A percentile compares a stretch with the other conserved stretches of the same genome.
Conservation (phyloP, 2,113 vertebrate species). For the Lates calcarifer region DNA sequence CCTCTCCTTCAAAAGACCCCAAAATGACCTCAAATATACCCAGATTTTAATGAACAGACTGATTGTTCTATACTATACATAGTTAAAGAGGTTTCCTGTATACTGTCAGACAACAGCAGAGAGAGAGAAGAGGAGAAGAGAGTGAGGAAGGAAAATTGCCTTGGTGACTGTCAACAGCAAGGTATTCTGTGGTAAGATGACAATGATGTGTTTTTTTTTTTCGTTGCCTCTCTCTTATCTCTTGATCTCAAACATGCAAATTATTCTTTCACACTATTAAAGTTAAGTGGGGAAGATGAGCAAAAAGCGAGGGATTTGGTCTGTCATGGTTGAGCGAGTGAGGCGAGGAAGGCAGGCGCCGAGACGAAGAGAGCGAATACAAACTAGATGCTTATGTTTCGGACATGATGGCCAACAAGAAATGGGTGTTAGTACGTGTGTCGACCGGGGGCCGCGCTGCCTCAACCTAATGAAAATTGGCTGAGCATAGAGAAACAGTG, state of each 20-base stretch:
- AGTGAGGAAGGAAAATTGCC: conserved; percentile 1
- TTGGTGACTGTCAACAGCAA: conserved; percentile 27
- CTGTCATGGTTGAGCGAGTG: conserved; percentile 61
- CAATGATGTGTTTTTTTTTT: conserved; percentile 29
- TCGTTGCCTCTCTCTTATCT: conserved; percentile 41
- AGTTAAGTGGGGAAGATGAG: conserved; percentile 69
- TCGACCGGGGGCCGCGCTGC: conserved; percentile 42
- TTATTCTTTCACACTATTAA: conserved; percentile 68
- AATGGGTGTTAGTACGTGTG: conserved; percentile 67
- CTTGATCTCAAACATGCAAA: conserved; percentile 75
- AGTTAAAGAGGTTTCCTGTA: conserved; percentile 3
- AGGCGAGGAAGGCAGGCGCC: conserved; percentile 42
- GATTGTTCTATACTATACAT: conserved; percentile 15
- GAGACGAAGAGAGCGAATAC: conserved; percentile 57
- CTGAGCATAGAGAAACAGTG: conserved; percentile 73
- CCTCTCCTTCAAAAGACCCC: not conserved
- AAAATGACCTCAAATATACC: conserved; percentile 3
- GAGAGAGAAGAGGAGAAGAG: not conserved
- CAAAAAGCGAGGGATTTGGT: conserved; percentile 59
- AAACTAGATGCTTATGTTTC: conserved; percentile 71
- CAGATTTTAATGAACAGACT: conserved; percentile 27
- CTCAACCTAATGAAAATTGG: conserved; percentile 71
- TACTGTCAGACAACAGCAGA: conserved; percentile 18
- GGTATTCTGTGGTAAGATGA: conserved; percentile 37
- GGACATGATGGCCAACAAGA: conserved; percentile 69